Evolutionary conservation across 2,113 vertebrate species (phyloP).

Genomic region (Nestor notabilis): DNA sequence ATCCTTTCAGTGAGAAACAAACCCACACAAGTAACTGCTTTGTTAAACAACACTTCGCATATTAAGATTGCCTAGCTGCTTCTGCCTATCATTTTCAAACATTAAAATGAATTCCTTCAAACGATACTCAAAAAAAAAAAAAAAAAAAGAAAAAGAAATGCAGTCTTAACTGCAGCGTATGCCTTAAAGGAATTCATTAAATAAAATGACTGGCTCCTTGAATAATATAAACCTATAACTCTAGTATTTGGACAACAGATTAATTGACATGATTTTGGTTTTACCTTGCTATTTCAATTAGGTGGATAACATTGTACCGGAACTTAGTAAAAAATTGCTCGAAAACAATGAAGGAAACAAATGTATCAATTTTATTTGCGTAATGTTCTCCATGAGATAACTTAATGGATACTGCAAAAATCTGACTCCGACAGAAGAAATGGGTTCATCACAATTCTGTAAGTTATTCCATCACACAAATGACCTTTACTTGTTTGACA

Average conservation of each 20-base stretch:
- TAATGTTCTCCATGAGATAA: not conserved
- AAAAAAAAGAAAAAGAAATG: not conserved
- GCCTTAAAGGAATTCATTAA: not conserved
- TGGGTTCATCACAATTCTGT: not conserved
- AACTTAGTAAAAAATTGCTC: not conserved
- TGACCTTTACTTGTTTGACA: not conserved
- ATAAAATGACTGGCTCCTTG: not conserved
- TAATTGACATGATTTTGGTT: not conserved
- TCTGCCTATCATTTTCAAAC: not conserved
- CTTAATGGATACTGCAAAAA: not conserved
- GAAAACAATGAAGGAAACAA: not conserved
- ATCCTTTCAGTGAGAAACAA: not conserved
- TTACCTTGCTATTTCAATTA: not conserved
- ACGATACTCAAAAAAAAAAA: not conserved
- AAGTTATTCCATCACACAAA: not conserved
- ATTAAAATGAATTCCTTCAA: not conserved
- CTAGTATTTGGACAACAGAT: not conserved
- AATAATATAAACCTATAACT: not conserved
- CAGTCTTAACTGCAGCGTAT: not conserved
- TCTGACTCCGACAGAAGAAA: not conserved
- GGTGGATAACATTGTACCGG: not conserved
- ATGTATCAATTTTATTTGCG: constrained; percentile 3
- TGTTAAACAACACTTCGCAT: not conserved
- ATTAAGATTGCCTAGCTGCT: not conserved
- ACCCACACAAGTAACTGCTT: not conserved